Evolutionary conservation across 2,888 invertebrate genomes (phyloP), one percentile per base, ranked within the genome.

Genomic region (Scaptomyza cyrtandrae): DNA sequence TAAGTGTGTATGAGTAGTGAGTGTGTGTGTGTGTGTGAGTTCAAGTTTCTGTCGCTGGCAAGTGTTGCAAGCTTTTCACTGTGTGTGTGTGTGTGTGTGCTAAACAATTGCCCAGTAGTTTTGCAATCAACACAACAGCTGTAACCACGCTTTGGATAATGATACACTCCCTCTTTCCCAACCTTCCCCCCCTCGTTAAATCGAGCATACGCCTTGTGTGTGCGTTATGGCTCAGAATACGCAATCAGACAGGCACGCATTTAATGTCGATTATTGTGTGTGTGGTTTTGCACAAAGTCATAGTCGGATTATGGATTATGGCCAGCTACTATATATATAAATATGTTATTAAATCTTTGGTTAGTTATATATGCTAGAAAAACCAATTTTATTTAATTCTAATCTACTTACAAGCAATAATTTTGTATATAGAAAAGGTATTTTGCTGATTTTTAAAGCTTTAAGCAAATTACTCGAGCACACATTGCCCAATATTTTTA

Each of bases 41-140:
- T 72, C 66, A 74, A 76, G 72, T 64, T 65, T 66, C 45, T 65
- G 85, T 71, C 50, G 64, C 54, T 84, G 69, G 75, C 56, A 72
- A 72, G 75, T 61, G 71, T 74, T 72, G 67, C 73, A 49, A 54
- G 44, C 37, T 19, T 37, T 14, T 10, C 11, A 6, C 37, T 37
- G 13, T 7, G 7, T 37, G 37, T 13, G n/a, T 37, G 37, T 37
- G 39, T 39, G 39, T 41, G 10, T 16, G 41, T 16, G 41, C 46
- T 50, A 33, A 67, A 44, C 69, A 59, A 39, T 24, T 67, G 57
- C 52, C 65, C 45, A 68, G 50, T 27, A 41, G 53, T 46, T 50
- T 54, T 49, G 49, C 63, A 43, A 60, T 60, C 70, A 37, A 54
- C 60, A 69, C 52, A 67, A 48, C 53, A 66, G 49, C 44, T 66